Evolutionary conservation across 2,113 vertebrate species (phyloP).

Genomic region (Chloroceryle aenea): DNA sequence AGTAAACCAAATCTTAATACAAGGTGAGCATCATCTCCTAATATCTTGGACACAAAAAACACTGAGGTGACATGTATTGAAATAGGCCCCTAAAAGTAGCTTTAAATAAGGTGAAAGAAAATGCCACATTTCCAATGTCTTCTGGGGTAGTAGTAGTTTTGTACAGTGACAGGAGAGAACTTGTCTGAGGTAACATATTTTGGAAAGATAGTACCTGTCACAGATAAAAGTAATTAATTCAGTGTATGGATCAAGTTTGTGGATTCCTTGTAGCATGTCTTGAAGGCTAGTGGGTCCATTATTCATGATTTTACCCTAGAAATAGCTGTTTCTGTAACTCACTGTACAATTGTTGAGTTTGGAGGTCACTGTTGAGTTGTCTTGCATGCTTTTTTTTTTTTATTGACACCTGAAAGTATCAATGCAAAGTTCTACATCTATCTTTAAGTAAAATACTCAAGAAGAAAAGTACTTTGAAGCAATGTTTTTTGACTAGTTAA

Average conservation of each 20-base stretch:
- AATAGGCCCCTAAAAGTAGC: background rate
- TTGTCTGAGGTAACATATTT: background rate
- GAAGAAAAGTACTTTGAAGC: background rate
- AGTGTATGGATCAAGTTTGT: background rate
- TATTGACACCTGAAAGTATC: background rate
- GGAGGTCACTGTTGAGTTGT: background rate
- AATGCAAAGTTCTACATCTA: background rate
- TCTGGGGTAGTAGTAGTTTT: background rate
- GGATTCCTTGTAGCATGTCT: background rate
- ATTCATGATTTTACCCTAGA: background rate
- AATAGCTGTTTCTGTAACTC: background rate
- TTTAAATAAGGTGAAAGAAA: background rate
- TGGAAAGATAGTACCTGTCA: background rate
- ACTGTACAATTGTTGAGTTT: background rate
- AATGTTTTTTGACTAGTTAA: background rate
- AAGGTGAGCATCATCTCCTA: background rate
- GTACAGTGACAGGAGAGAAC: background rate
- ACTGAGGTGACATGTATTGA: background rate
- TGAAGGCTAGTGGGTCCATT: background rate
- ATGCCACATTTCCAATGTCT: background rate
- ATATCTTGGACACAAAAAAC: background rate
- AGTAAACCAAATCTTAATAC: background rate
- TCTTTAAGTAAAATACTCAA: background rate
- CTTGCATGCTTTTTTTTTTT: background rate
- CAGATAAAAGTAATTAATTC: background rate